Conservation (phyloP, 2,113 vertebrate genomes). For the Falco punctatus region DNA sequence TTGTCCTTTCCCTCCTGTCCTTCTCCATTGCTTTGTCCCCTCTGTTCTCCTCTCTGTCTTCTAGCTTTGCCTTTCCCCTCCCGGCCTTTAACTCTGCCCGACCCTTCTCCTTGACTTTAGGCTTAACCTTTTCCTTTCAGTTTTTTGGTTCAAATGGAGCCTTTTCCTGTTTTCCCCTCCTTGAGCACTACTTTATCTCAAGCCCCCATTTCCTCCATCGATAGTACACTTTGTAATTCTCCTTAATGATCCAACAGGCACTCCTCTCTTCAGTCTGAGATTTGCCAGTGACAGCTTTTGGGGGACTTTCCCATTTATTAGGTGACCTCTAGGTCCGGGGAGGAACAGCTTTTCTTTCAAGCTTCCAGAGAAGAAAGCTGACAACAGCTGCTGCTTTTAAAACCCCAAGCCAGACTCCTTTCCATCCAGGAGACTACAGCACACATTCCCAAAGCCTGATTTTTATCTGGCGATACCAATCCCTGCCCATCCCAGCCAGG, state of each 20-base stretch:
- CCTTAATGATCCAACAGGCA: not conserved
- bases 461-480: not conserved
- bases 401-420: not conserved
- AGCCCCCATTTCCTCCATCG: not conserved
- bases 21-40: not conserved
- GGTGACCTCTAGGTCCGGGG: not conserved
- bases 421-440: not conserved
- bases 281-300: not conserved
- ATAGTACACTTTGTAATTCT: not conserved
- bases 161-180: not conserved
- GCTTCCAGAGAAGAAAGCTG: not conserved
- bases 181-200: rapidly evolving
- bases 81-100: not conserved
- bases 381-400: not conserved
- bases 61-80: not conserved
- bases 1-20: not conserved
- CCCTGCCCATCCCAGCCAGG: not conserved
- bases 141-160: not conserved
- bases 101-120: slow-evolving; percentile 15
- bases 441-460: not conserved
- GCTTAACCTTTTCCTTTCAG: not conserved
- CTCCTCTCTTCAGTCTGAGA: not conserved
- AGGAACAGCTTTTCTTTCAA: not conserved
- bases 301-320: not conserved
- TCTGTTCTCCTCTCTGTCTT: not conserved